These are phyloP conservation scores for Sylvicola fuscatus DNA, from an alignment of 2,888 invertebrate genomes.

Conservation along the genomic window DNA sequence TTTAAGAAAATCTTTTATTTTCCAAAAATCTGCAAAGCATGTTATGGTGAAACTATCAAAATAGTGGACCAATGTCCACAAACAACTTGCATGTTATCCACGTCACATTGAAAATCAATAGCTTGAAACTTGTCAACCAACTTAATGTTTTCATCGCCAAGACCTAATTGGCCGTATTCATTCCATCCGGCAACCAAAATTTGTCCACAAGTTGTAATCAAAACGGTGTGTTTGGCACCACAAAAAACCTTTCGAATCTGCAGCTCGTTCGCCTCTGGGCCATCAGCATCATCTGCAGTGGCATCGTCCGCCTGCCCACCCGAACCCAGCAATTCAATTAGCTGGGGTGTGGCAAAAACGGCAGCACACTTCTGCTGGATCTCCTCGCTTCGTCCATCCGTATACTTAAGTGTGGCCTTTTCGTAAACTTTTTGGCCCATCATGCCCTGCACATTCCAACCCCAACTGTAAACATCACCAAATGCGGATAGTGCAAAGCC, in stretches of 20 bases:
- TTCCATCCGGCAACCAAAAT: constrained; percentile 66
- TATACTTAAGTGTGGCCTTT: constrained; percentile 6
- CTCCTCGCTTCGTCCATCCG: constrained; percentile 4
- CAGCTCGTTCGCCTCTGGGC: constrained; percentile 13
- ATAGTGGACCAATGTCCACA: constrained; percentile 32
- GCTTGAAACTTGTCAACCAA: constrained; percentile 12
- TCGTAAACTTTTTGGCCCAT: constrained; percentile 39
- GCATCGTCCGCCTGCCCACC: not conserved
- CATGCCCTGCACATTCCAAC: constrained; percentile 78
- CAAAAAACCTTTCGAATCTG: constrained; percentile 33
- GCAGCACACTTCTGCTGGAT: constrained; percentile 13
- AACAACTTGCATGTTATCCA: constrained; percentile 13
- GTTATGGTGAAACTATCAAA: constrained; percentile 4
- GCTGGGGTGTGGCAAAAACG: constrained; percentile 20
- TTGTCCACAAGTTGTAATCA: constrained; percentile 40
- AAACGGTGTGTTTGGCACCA: constrained; percentile 56
- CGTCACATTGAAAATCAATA: constrained; percentile 12
- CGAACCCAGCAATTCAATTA: constrained; percentile 10
- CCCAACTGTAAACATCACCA: constrained; percentile 80
- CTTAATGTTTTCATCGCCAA: constrained; percentile 14
- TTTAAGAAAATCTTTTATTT: too few species aligned
- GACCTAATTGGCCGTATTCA: constrained; percentile 58
- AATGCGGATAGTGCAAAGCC: constrained; percentile 52
- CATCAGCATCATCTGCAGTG: constrained; percentile 2
- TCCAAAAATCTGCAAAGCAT: too few species aligned